Evolutionary conservation across 2,113 vertebrate genomes (phyloP), one percentile per base, ranked within the genome.

Genomic region (Galbula dea): DNA sequence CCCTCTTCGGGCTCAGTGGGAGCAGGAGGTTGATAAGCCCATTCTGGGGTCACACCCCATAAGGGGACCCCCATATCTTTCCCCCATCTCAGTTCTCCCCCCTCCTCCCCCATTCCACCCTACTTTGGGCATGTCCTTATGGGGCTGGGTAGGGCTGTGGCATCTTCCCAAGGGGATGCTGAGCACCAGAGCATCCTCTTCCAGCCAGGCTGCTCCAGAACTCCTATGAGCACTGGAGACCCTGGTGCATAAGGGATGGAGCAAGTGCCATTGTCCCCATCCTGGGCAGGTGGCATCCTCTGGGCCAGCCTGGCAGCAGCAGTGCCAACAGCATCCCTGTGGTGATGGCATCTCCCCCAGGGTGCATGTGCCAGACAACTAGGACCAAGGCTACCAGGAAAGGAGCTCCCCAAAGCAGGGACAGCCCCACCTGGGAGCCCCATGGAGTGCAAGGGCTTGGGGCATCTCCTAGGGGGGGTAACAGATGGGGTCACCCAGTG

Each of bases 361-460:
- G 61, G 32, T 57, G 65, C 36, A 2, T 3, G 2, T 1, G 39
- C 81, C 14, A 10, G 61, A 54, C 13, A 49, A 52, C 65, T 2
- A 5, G 18, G 30, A 16, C 11, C 1, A 3, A 36, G 32, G 20
- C 36, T 23, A 15, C 12, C 6, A 3, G 29, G 30, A 21, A 22
- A 26, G 24, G 51, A 36, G 20, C 29, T 23, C n/a, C 55, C 46
- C 19, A 51, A 73, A 63, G 3, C 4, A 17, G 76, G 86, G 58
- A n/a, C 30, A 11, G n/a, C 46, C 89, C 83, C 72, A 39, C 55
- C 48, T 37, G 49, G 49, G 71, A 11, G n/a, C 46, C 86, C 83
- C 34, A 1, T 0, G 17, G 58, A 11, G 29, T 2, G 3, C 37
- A 7, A 48, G 15, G 18, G 22, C 24, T 46, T 4, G 5, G 65